Base-by-base conservation (phyloP, 2,113 vertebrate species). In the Excalfactoria chinensis region DNA sequence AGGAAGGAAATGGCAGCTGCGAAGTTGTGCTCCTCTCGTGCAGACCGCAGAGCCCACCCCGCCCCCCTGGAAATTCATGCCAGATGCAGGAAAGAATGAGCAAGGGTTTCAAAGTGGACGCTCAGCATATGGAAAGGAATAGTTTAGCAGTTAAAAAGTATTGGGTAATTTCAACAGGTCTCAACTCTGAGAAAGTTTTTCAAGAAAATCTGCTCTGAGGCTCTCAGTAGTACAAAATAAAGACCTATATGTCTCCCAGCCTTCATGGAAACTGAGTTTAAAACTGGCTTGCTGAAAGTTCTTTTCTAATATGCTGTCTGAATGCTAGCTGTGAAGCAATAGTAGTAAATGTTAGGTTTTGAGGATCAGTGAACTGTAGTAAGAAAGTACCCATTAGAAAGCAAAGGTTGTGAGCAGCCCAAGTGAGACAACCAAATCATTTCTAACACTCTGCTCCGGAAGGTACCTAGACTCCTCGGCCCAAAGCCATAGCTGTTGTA, bases 1-100 rank as follows among this genome's bases (percentile, higher is more conserved):
- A 96, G 95, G 97, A 97, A 96, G 97, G 90, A 96, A 96, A 59
- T 69, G 63, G 96, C 97, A 98, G 91, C 96, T 97, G 97, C 2
- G 44, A 91, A 86, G 90, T 84, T 16, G 6, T 77, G 90, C 93
- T 96, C 43, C n/a, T 82, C 94, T 96, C 93, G 93, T 60, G 85
- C 92, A 4, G 94, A 96, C 95, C 67, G 14, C 95, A 97, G 94
- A 91, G 93, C 87, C 66, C 2, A 6, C 86, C 84, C 94, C 89
- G 93, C 90, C 93, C 93, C 92, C 83, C 87, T 90, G 70, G 55
- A 97, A 96, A 98, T 98, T 95, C 93, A 93, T 96, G 95, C 96
- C 97, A 98, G 96, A 97, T 97, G 97, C 90, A 70, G 84, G n/a
- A 68, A 97, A 96, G 91, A 96, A 93, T 87, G 76, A 85, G 49